Evolutionary conservation across 2,113 vertebrate species (phyloP).

Genomic region (Pseudopipra pipra): DNA sequence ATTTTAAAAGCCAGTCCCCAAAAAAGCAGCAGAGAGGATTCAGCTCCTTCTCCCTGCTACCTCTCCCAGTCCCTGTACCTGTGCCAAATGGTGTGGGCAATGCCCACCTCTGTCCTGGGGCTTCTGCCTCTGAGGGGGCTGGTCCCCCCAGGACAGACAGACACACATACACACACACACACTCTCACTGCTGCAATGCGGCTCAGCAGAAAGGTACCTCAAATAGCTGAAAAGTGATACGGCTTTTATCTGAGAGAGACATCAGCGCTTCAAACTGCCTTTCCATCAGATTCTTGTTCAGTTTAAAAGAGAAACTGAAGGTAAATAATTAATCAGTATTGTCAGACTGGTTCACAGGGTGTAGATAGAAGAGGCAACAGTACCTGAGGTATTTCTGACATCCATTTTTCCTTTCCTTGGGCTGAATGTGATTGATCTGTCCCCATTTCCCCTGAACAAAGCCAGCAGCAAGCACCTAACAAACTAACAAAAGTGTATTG

Average conservation of each 20-base stretch:
- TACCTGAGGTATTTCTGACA: background rate
- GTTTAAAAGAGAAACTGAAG: background rate
- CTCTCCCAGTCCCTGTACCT: background rate
- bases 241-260: background rate
- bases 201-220: background rate
- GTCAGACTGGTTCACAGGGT: background rate
- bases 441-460: background rate
- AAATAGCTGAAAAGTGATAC: background rate
- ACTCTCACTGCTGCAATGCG: background rate
- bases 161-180: background rate
- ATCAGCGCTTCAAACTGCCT: rapidly evolving
- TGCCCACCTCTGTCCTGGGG: background rate
- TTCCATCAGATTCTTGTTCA: background rate
- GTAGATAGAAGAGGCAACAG: background rate
- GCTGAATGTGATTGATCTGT: background rate
- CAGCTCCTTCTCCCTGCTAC: background rate
- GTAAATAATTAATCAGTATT: constrained; percentile 22
- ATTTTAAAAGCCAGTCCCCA: background rate
- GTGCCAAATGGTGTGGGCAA: background rate
- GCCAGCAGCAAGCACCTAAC: background rate
- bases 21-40: background rate
- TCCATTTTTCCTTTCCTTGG: background rate
- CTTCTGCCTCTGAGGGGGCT: background rate
- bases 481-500: rapidly evolving
- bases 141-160: rapidly evolving